These are phyloP conservation scores for Pachyramphus minor DNA, from an alignment of 2,113 vertebrate genomes.

Conservation along the genomic window DNA sequence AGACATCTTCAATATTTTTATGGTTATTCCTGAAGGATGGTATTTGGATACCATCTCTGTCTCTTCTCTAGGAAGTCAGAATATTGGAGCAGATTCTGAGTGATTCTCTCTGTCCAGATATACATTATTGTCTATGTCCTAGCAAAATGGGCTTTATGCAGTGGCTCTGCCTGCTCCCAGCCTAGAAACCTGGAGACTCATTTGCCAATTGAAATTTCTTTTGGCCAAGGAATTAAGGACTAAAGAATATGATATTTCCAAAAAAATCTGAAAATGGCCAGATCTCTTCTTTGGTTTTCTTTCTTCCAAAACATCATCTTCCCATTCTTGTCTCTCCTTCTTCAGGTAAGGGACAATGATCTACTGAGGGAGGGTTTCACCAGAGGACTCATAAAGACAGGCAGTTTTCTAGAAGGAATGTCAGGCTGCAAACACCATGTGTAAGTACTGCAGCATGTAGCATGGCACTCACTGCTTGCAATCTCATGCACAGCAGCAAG, in stretches of 20 bases:
- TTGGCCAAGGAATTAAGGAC: background rate
- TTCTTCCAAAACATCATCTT: background rate
- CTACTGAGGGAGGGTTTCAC: background rate
- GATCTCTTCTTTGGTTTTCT: background rate
- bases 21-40: background rate
- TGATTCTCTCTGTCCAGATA: background rate
- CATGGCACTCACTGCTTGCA: background rate
- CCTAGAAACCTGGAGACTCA: background rate
- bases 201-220: background rate
- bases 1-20: background rate
- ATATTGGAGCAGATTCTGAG: background rate
- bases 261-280: background rate
- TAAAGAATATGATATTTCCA: background rate
- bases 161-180: background rate
- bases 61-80: background rate
- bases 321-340: background rate
- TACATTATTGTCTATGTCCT: background rate
- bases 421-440: background rate
- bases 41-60: background rate
- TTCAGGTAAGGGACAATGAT: background rate
- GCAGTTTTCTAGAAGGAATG: background rate
- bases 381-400: background rate
- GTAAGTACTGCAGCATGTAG: background rate
- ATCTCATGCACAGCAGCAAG: background rate
- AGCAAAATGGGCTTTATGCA: background rate